Percentiles rank a stretch among this genome's conserved stretches.
These are phyloP conservation scores for Petrophora chlorosata DNA, from an alignment of 2,888 invertebrate species.

Conservation along the genomic window DNA sequence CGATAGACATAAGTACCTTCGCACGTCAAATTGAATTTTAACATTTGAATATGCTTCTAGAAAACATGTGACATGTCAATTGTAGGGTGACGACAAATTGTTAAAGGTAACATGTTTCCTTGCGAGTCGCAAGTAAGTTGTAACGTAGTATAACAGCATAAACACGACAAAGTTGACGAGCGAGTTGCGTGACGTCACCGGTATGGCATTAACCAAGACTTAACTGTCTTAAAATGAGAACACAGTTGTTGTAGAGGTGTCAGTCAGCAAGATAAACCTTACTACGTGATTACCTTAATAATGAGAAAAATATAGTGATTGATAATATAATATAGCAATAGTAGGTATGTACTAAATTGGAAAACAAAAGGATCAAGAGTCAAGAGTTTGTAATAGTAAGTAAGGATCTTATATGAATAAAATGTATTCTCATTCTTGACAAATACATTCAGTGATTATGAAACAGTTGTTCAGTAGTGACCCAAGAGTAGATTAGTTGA, in stretches of 20 bases:
- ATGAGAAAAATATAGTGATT: not conserved
- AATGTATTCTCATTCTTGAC: no score
- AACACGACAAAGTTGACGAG: conserved; percentile 62
- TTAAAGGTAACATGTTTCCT: conserved; percentile 23
- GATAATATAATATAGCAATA: no score
- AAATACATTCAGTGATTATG: conserved; percentile 13
- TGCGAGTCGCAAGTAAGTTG: conserved; percentile 50
- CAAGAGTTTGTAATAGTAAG: no score
- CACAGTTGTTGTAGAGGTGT: no score
- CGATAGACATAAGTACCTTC: conserved; percentile 8
- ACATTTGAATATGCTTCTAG: conserved; percentile 24
- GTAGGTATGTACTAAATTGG: not conserved
- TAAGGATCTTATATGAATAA: no score
- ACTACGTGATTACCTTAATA: not conserved
- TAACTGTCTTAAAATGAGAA: no score
- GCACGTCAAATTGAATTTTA: conserved; percentile 9
- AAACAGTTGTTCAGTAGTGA: not conserved
- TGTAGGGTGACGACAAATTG: conserved; percentile 40
- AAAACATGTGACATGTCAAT: conserved; percentile 48
- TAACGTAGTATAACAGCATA: conserved; percentile 38
- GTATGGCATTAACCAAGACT: conserved; percentile 39
- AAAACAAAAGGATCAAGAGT: not conserved
- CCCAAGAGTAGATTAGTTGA: not conserved
- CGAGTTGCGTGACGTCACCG: conserved; percentile 73
- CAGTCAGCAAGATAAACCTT: no score